A percentile compares a stretch with the other conserved stretches of the same genome.
phyloP scores from a whole-genome alignment of 1,140 invertebrate genomes.

The Drosophila sproati region DNA sequence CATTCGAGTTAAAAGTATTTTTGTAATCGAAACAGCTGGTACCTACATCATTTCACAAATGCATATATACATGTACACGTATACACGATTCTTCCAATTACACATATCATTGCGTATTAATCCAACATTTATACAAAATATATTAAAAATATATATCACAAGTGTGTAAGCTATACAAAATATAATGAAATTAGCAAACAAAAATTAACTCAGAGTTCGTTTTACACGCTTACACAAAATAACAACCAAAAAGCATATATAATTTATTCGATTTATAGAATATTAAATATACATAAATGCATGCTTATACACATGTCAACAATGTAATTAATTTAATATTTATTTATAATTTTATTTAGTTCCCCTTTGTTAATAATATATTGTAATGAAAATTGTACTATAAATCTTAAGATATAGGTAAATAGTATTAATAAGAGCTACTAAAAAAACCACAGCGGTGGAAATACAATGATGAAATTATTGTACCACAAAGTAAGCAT shows the following conservation, averaged over 20 bases:
- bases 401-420: conserved; percentile 60
- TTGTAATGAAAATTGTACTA: conserved; percentile 70
- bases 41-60: conserved; percentile 57
- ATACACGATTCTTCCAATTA: conserved; percentile 64
- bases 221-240: conserved; percentile 6
- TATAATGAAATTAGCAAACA: conserved; percentile 25
- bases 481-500: conserved; percentile 34
- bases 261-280: conserved; percentile 36
- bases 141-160: conserved; percentile 32
- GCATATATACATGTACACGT: conserved; percentile 22
- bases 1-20: conserved; percentile 27
- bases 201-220: conserved; percentile 16
- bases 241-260: conserved; percentile 12
- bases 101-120: conserved; percentile 75
- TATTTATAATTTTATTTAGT: conserved; percentile 51
- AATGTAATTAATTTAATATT: conserved; percentile 33
- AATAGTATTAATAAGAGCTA: conserved; percentile 59
- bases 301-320: conserved; percentile 59
- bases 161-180: conserved; percentile 13
- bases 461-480: conserved; percentile 35
- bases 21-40: conserved; percentile 31
- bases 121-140: conserved; percentile 58
- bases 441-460: conserved; percentile 15
- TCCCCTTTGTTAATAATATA: conserved; percentile 50
- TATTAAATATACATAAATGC: conserved; percentile 55